Evolutionary conservation across 37 sponge, comb jelly and placozoan species (phyloP).

Genomic region (Ianthella basta): DNA sequence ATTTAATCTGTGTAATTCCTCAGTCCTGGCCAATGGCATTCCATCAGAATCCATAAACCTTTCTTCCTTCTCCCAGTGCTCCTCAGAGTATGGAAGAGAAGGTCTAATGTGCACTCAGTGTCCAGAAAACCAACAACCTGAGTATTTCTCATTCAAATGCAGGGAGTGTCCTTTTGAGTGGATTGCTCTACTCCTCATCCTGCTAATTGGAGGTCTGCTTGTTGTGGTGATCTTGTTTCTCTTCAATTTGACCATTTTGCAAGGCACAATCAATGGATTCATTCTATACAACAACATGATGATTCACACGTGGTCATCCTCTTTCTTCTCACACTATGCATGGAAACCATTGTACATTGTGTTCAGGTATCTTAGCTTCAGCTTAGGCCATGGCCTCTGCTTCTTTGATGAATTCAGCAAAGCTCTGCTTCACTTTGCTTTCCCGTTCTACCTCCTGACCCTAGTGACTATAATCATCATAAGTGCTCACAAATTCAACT

Average conservation of each 20-base stretch:
- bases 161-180: neutral
- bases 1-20: too few species aligned
- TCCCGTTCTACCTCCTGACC: slow-evolving; percentile 35
- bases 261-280: neutral
- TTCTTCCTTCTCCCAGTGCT: too few species aligned
- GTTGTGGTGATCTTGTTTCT: neutral
- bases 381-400: neutral
- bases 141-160: neutral
- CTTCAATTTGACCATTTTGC: neutral
- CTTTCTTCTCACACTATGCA: neutral
- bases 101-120: neutral
- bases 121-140: neutral
- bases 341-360: neutral
- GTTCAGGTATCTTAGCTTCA: neutral
- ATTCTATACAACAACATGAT: neutral
- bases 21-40: too few species aligned
- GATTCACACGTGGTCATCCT: neutral
- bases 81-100: neutral
- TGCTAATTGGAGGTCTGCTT: neutral
- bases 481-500: neutral
- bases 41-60: too few species aligned
- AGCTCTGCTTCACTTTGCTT: neutral
- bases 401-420: neutral
- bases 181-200: neutral
- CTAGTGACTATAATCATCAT: slow-evolving; percentile 26